Evolutionary conservation across 2,888 invertebrate species (phyloP), one percentile per base, ranked within the genome.

Genomic region (Spisula solida): DNA sequence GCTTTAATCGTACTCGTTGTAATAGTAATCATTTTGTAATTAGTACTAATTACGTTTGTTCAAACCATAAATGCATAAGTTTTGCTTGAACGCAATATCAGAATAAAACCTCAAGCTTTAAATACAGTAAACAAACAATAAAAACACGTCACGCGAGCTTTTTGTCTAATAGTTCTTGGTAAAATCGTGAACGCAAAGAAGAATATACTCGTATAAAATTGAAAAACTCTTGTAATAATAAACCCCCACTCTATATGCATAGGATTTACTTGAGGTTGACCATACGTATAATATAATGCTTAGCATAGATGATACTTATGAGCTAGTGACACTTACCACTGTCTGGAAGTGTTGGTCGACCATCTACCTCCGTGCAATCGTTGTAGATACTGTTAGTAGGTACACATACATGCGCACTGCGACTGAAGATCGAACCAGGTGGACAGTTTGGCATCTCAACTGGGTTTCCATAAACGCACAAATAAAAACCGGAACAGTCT

Each of bases 401-500:
- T 1, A 94, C 93, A 83, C 93, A 94, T 0, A 92, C 92, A 79
- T 91, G 89, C 20, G 83, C 90, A 16, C 31, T 75, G 25, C 75
- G 60, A 81, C 93, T 94, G 87, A 91, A 93, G 14, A 89, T 81
- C 25, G 92, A 87, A 1, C 91, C 91, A 0, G 75, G 16, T 0
- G 86, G 87, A 79, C 93, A 94, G 31, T 86, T 85, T 4, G 93
- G 92, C 93, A 93, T 93, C 82, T 91, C 88, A 5, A 92, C 89
- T 1, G 90, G 86, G 51, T 80, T 47, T 25, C 91, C 91, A 51
- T 75, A 87, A 55, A 91, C 88, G 55, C 92, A 92, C 20, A 89
- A 14, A 60, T 90, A 92, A 66, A 82, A 92, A 2, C 90, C 91
- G 12, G 29, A 81, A 55, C 92, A 92, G 87, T 92, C 88, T 25